These are phyloP conservation scores for Ptilorrhoa leucosticta DNA, from an alignment of 2,113 vertebrate genomes.

Conservation along the genomic window DNA sequence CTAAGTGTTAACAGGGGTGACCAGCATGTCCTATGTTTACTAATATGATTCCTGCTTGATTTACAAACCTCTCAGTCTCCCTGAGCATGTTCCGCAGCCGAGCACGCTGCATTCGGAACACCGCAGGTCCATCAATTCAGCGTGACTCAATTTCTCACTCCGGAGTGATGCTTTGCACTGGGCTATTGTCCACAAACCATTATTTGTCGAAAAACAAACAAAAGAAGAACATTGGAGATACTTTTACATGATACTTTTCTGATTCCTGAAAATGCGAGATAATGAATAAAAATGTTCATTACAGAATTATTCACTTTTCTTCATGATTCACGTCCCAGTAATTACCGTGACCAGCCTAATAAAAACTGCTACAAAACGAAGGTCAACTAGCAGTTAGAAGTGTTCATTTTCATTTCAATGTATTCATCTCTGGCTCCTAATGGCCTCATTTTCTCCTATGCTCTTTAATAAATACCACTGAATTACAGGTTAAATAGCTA, in stretches of 20 bases:
- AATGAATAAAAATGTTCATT: constrained; percentile 97
- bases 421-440: constrained; percentile 98
- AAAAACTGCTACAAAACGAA: constrained; percentile 95
- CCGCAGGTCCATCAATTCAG: neutral
- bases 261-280: constrained; percentile 80
- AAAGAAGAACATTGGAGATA: constrained; percentile 16
- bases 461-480: constrained; percentile 99
- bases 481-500: constrained; percentile 99
- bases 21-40: neutral
- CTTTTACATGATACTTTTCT: constrained; percentile 49
- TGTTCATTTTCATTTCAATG: constrained; percentile 99
- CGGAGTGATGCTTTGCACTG: neutral
- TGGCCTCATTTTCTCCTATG: constrained; percentile 97
- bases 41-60: neutral
- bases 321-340: constrained; percentile 92
- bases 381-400: constrained; percentile 98
- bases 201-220: constrained; percentile 71
- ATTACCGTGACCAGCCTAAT: constrained; percentile 95
- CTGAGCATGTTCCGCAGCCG: neutral
- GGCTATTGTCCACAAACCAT: constrained; percentile 69
- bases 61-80: neutral
- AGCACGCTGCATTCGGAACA: neutral
- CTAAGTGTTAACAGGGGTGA: neutral
- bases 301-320: constrained; percentile 91
- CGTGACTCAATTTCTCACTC: neutral